Evolutionary conservation across 92 coral and sea anemone species (phyloP), one percentile per base, ranked within the genome.

Genomic region (Meandrina meandrites): DNA sequence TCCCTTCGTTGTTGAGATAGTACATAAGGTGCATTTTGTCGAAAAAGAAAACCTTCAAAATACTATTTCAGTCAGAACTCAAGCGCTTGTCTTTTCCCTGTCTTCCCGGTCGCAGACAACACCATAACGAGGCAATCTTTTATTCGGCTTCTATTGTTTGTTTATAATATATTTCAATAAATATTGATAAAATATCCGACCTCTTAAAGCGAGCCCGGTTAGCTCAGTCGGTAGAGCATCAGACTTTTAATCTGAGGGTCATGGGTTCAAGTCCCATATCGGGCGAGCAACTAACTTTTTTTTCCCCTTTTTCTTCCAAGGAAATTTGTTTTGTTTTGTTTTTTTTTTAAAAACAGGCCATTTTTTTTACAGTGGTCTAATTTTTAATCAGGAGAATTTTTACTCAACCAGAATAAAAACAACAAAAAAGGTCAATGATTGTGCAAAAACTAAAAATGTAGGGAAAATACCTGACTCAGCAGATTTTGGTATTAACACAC

Each of bases 221-320:
- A 96, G 99, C 99, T 96, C 99, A 96, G 99, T 93, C 91, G 99
- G 99, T 96, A 96, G 99, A 96, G 98, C 99, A 96, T 96, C 99
- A 96, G 99, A 95, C 99, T 96, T 96, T 96, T 96, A 96, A 96
- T 96, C 99, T 96, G 99, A 96, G 99, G 99, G 99, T 86, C 99
- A 95, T 68, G 99, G 99, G 99, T 96, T 96, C 99, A 85, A 96
- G 99, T 94, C 99, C 99, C 99, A 76, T 95, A 96, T 93, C 97
- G 99, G 99, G 99, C 99, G 98, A 68, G 74, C 83, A 1, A 18
- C 9, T 6, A n/a, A 1, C 54, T 9, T 76, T 69, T 78, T 37
- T 24, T 11, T n/a, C n/a, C 27, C 4, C 57, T 9, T 76, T 69
- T 78, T 48, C 78, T 5, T 21, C 0, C n/a, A 34, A 35, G 15